These are phyloP conservation scores for Terrapene triunguis DNA, from an alignment of 2,113 vertebrate species.

Conservation along the genomic window DNA sequence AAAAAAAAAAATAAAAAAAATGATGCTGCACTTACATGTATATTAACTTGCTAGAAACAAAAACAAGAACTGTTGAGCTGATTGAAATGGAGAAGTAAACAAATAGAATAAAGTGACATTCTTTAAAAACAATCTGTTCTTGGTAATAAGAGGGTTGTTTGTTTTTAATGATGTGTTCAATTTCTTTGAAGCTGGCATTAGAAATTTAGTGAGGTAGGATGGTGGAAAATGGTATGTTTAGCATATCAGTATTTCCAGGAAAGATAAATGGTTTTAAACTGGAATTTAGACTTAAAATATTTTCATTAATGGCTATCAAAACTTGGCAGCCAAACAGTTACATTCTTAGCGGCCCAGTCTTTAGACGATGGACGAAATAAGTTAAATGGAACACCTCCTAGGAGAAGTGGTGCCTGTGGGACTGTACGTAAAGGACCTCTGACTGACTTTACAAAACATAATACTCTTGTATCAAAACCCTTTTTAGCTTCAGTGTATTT, in stretches of 20 bases:
- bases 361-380: neutral
- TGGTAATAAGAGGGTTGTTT: neutral
- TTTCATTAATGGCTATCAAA: neutral
- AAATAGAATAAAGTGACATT: neutral
- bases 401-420: neutral
- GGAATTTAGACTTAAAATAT: neutral
- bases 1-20: conserved; percentile 67
- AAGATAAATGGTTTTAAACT: neutral
- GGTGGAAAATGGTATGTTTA: conserved; percentile 34
- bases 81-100: conserved; percentile 7
- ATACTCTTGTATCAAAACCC: neutral
- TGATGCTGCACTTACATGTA: conserved; percentile 57
- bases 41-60: conserved; percentile 49
- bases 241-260: neutral
- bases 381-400: neutral
- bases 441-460: neutral
- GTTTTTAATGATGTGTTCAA: neutral
- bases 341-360: neutral
- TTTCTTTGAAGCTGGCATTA: conserved; percentile 26
- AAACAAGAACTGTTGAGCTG: conserved; percentile 50
- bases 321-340: neutral
- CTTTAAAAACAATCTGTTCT: neutral
- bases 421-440: neutral
- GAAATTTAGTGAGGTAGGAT: neutral
- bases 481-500: neutral